Evolutionary conservation across 2,888 invertebrate genomes (phyloP).

Genomic region (Nephrocerus scutellatus): DNA sequence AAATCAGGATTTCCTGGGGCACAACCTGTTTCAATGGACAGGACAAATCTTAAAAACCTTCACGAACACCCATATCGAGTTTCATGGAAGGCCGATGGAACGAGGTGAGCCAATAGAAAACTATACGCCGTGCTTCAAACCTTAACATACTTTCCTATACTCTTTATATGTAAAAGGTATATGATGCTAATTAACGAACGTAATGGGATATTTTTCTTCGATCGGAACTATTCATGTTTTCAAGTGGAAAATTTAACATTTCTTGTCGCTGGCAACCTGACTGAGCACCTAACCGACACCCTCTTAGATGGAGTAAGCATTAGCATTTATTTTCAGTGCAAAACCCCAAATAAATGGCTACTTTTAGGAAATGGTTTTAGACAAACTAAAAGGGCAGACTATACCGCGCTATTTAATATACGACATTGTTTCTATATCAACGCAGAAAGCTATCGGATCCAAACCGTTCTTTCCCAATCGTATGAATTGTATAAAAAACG

Average conservation of each 20-base stretch:
- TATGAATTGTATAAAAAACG: constrained; percentile 65
- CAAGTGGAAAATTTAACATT: constrained; percentile 75
- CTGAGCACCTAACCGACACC: constrained; percentile 68
- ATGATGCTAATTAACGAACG: constrained; percentile 91
- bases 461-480: constrained; percentile 70
- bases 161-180: constrained; percentile 55
- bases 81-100: constrained; percentile 99
- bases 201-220: constrained; percentile 84
- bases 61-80: constrained; percentile 82
- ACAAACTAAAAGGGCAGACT: constrained; percentile 65
- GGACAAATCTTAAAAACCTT: constrained; percentile 67
- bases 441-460: constrained; percentile 63
- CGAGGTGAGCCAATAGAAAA: constrained; percentile 66
- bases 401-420: constrained; percentile 90
- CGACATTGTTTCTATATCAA: constrained; percentile 82
- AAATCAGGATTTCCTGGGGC: constrained; percentile 85
- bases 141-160: constrained; percentile 1
- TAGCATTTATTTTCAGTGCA: not conserved
- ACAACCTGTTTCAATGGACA: constrained; percentile 96
- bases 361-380: constrained; percentile 90
- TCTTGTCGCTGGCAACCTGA: constrained; percentile 64
- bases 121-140: constrained; percentile 1
- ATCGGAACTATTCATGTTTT: constrained; percentile 90
- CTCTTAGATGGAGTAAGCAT: constrained; percentile 82
- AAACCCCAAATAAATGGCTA: constrained; percentile 1